These are phyloP conservation scores for Nephila pilipes DNA, from an alignment of 1,140 invertebrate genomes.

Conservation along the genomic window DNA sequence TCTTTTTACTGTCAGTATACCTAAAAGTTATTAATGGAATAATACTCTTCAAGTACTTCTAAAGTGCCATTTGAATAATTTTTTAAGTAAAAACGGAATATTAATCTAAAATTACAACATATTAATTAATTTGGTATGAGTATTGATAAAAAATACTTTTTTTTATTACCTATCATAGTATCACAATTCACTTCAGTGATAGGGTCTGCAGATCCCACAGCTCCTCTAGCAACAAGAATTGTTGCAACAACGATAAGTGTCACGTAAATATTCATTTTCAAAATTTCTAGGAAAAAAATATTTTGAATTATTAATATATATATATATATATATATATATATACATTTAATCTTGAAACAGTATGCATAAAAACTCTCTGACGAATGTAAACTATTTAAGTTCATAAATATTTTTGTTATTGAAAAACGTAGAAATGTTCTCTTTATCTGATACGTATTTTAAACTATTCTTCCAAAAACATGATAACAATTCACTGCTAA, in stretches of 20 bases:
- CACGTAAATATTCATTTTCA: neutral
- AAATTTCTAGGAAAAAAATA: neutral
- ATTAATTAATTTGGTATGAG: neutral
- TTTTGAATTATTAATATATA: neutral
- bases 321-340: no score
- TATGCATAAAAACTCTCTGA: no score
- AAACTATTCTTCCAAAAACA: no score
- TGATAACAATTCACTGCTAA: no score
- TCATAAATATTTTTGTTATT: no score
- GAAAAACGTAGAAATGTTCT: no score
- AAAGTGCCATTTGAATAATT: neutral
- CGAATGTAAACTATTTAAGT: no score
- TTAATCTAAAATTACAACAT: neutral
- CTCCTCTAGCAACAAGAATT: neutral
- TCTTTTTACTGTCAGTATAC: no score
- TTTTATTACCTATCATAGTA: slow-evolving; percentile 16
- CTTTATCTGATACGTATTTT: no score
- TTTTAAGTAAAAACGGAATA: neutral
- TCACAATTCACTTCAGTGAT: slow-evolving; percentile 11
- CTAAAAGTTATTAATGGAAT: no score
- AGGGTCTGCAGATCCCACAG: neutral
- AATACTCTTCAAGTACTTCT: no score
- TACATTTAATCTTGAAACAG: no score
- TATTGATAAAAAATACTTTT: neutral
- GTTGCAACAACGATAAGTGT: neutral